Percentiles rank a stretch among this genome's conserved stretches.
phyloP scores from a whole-genome alignment of 2,113 vertebrate species.

The Gymnogyps californianus region DNA sequence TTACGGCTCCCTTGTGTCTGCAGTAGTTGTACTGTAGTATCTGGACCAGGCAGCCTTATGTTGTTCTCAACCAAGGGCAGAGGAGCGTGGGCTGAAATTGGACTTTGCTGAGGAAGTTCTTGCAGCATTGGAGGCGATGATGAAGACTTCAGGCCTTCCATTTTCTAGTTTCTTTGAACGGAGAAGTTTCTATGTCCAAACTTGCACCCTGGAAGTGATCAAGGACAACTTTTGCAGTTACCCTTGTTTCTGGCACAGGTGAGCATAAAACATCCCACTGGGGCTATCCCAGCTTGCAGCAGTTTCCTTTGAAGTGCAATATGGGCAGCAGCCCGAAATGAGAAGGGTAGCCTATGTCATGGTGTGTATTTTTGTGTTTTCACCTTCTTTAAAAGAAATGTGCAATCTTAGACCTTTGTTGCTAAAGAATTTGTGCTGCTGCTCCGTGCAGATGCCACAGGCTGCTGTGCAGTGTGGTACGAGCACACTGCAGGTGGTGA shows the following conservation, averaged over 20 bases:
- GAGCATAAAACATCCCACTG: not conserved
- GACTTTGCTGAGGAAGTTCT: not conserved
- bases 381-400: not conserved
- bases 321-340: not conserved
- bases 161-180: not conserved
- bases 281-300: not conserved
- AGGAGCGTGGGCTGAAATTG: not conserved
- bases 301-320: not conserved
- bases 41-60: not conserved
- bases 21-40: not conserved
- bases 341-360: fast-evolving
- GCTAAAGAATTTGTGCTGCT: not conserved
- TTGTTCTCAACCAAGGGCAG: not conserved
- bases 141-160: not conserved
- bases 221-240: not conserved
- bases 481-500: fast-evolving
- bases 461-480: not conserved
- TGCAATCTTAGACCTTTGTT: too few species aligned
- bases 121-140: not conserved
- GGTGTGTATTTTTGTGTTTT: not conserved
- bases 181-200: not conserved
- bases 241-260: not conserved
- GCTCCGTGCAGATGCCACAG: not conserved
- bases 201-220: not conserved
- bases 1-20: not conserved